Conservation (phyloP, 2,113 vertebrate genomes). For the Theristicus caerulescens region DNA sequence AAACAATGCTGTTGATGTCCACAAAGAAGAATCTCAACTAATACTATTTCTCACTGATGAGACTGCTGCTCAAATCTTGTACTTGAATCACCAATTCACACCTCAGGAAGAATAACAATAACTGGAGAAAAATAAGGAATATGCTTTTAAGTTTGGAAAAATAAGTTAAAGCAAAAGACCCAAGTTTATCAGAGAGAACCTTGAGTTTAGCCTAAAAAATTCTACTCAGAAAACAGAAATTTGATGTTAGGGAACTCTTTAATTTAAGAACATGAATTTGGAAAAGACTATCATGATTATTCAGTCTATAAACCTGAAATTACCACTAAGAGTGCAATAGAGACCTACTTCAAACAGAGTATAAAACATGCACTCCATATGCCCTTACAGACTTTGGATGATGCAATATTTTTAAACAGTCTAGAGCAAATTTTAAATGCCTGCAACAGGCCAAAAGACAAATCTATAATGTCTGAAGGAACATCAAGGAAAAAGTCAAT, state of each 20-base stretch:
- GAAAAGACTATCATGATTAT: neutral
- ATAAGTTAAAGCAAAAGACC: neutral
- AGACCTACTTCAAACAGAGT: neutral
- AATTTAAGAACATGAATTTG: neutral
- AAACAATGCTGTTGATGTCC: neutral
- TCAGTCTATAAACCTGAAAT: neutral
- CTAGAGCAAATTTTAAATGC: neutral
- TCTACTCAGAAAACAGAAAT: neutral
- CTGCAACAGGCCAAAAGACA: neutral
- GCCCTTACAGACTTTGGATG: neutral
- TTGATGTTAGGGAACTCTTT: neutral
- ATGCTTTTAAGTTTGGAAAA: neutral
- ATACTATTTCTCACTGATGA: neutral
- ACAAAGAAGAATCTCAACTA: neutral
- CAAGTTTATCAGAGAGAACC: neutral
- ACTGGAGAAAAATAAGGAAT: neutral
- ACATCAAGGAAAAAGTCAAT: neutral
- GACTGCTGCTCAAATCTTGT: neutral
- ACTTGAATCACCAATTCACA: neutral
- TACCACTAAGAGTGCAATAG: neutral
- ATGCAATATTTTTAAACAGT: neutral
- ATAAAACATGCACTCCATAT: neutral
- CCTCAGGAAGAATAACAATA: neutral
- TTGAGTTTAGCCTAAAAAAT: neutral
- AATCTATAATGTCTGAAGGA: neutral